Conservation (phyloP, 2,113 vertebrate species). For the Halichoeres trimaculatus region DNA sequence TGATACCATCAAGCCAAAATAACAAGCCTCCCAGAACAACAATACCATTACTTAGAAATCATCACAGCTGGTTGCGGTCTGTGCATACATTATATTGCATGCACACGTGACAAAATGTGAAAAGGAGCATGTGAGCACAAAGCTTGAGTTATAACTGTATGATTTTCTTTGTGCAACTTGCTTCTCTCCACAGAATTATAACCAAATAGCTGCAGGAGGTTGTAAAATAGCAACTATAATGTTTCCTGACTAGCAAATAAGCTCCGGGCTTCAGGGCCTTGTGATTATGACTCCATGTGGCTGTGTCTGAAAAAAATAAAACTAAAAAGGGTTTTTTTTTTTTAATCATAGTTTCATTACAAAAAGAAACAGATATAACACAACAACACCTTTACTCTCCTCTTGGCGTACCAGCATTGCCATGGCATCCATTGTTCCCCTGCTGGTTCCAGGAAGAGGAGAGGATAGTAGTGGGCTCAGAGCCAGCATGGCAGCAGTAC, state of each 20-base stretch:
- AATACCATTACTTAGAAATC: conserved; percentile 17
- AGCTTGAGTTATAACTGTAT: not conserved
- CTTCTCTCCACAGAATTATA: not conserved
- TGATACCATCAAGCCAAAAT: not conserved
- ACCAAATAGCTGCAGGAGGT: conserved; percentile 14
- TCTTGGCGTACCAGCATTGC: conserved; percentile 8
- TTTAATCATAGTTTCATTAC: not conserved
- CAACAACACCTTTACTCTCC: not conserved
- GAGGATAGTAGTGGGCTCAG: conserved; percentile 52
- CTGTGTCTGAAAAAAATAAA: not conserved
- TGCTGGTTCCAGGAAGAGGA: conserved; percentile 41
- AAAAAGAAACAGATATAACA: not conserved
- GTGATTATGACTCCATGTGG: conserved; percentile 18
- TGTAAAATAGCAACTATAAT: conserved; percentile 4
- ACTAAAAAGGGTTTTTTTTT: not conserved
- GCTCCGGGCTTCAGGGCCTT: conserved; percentile 33
- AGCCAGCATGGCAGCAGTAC: conserved; percentile 61
- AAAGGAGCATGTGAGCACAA: not conserved
- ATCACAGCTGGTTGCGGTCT: not conserved
- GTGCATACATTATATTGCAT: not conserved
- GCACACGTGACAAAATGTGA: not conserved
- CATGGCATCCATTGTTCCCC: conserved; percentile 36
- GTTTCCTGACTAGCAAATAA: conserved; percentile 29
- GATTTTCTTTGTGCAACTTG: not conserved
- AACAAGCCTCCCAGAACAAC: not conserved